Evolutionary conservation across 2,888 invertebrate species (phyloP), one percentile per base, ranked within the genome.

Genomic region (Cataglyphis altisquamis): DNA sequence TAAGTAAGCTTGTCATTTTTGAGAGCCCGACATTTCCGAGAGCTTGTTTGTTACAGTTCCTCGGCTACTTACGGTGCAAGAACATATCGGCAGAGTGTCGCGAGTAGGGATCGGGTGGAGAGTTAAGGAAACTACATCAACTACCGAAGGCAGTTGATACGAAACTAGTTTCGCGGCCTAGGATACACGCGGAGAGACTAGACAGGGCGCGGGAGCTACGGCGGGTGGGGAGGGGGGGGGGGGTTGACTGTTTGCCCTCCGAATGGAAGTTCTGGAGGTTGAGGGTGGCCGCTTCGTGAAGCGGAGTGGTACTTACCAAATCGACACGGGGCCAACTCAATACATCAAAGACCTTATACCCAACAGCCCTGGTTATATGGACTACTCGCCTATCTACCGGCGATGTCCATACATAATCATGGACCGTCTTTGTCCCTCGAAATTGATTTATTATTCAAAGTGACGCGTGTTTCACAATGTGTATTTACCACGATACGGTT

Each of bases 401-500:
- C 92, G 91, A 93, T 93, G 92, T 92, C 94, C 93, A 94, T 94
- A 93, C 94, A 94, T 94, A 94, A 94, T 94, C 94, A 94, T 94
- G 92, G 92, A 91, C 91, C 92, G 94, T 94, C 94, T 94, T 94
- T 94, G 94, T 94, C 93, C 93, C 93, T 92, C 93, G 94, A 94
- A 94, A 94, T 94, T 94, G 94, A 94, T 94, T 94, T 94, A 94
- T 94, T 94, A 94, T 94, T 94, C 94, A 94, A 94, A 94, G 94
- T 92, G 93, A 94, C 93, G 94, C 94, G 93, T 94, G 94, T 94
- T 94, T 94, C 93, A 94, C 94, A 94, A 94, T 94, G 94, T 94
- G 94, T 94, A 94, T 94, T 94, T 94, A 94, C 94, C 94, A 94
- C 91, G 86, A 86, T 90, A 90, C 90, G 89, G 90, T 90, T 88